phyloP scores from a whole-genome alignment of 2,113 vertebrate genomes.

The Ammospiza nelsoni region DNA sequence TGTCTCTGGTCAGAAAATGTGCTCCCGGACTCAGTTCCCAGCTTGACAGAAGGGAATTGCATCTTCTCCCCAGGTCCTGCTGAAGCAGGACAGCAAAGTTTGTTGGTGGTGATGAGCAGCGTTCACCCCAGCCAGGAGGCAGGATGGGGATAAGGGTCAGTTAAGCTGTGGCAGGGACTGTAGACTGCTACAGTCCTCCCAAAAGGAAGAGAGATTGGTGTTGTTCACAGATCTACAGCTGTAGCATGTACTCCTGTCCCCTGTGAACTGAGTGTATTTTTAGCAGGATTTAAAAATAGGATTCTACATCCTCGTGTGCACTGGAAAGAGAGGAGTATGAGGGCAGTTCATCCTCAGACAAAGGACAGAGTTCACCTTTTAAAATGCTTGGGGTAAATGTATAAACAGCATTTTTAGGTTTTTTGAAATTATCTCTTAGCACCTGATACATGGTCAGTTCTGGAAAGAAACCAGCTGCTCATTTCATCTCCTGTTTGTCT shows the following conservation, averaged over 20 bases:
- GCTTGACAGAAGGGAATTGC: background rate
- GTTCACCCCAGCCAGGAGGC: background rate
- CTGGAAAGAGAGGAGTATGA: background rate
- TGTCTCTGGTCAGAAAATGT: background rate
- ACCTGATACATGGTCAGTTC: background rate
- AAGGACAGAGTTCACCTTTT: background rate
- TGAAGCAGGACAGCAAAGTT: background rate
- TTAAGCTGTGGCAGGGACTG: background rate
- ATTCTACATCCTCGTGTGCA: background rate
- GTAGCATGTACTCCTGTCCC: background rate
- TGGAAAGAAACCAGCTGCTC: background rate
- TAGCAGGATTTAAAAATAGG: conserved; percentile 42
- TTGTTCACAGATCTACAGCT: background rate
- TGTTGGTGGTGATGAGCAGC: background rate
- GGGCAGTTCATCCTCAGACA: background rate
- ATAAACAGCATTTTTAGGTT: background rate
- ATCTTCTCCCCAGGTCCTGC: background rate
- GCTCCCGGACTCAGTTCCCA: background rate
- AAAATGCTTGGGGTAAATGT: background rate
- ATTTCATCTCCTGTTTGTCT: background rate
- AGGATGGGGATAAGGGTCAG: background rate
- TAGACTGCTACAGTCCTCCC: background rate
- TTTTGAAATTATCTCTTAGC: background rate
- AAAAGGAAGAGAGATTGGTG: background rate
- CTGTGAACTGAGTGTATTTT: conserved; percentile 12